Percentiles rank a stretch among this genome's conserved stretches.
Conservation (phyloP, 2,113 vertebrate species). For the Microcebus ravelobensis region DNA sequence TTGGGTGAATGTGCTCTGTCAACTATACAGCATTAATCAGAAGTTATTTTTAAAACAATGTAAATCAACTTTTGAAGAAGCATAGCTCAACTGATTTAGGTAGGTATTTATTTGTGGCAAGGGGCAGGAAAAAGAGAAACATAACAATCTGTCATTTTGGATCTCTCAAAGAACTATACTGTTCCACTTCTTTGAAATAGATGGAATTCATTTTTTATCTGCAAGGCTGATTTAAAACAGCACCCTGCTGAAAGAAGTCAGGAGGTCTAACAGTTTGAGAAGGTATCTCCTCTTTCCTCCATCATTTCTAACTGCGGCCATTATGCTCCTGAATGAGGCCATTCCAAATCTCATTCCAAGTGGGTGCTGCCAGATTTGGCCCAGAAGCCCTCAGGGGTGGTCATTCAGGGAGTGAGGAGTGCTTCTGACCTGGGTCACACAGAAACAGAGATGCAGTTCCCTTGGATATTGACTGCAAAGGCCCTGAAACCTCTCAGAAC, state of each 20-base stretch:
- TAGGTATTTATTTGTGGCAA: slow-evolving; percentile 1
- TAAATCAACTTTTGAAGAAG: slow-evolving; percentile 48
- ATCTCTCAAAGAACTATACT: slow-evolving; percentile 23
- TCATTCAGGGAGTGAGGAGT: background rate
- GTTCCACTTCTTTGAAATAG: slow-evolving; percentile 25
- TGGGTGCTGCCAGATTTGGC: slow-evolving; percentile 5
- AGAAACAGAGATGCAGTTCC: slow-evolving; percentile 31
- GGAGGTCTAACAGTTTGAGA: slow-evolving; percentile 30
- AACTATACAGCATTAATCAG: background rate
- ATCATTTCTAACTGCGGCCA: slow-evolving; percentile 32
- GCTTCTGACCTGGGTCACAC: slow-evolving; percentile 44
- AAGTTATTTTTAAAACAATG: slow-evolving; percentile 30
- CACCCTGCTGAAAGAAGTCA: slow-evolving; percentile 49
- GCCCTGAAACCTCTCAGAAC: slow-evolving; percentile 72
- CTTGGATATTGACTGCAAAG: slow-evolving; percentile 66
- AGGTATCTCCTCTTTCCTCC: slow-evolving; percentile 46
- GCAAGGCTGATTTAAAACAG: slow-evolving; percentile 68
- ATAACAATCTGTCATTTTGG: background rate
- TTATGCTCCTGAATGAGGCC: slow-evolving; percentile 7
- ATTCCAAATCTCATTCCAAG: slow-evolving; percentile 45
- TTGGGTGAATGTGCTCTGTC: background rate
- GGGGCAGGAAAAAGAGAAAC: background rate
- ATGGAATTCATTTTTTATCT: slow-evolving; percentile 61
- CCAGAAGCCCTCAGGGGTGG: background rate
- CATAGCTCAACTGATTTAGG: slow-evolving; percentile 40